phyloP scores from a whole-genome alignment of 2,888 invertebrate species.

The Rutpela maculata region DNA sequence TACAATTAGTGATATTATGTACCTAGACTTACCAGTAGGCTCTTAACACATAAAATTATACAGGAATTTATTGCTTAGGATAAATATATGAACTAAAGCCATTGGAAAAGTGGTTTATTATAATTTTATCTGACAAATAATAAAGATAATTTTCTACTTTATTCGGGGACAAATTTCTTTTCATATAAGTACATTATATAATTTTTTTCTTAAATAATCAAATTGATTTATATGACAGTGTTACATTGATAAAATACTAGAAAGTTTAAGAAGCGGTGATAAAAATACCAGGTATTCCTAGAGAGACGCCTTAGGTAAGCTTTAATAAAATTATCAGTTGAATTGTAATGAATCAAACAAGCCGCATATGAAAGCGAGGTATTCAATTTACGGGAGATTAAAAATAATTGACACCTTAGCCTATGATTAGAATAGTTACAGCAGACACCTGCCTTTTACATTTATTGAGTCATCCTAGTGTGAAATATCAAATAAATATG shows the following conservation, averaged over 20 bases:
- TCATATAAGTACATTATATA: background rate
- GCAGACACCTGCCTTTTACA: background rate
- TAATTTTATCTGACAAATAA: too few relatives aligned
- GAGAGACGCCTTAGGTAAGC: background rate
- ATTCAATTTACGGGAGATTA: slow-evolving; percentile 1
- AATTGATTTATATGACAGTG: background rate
- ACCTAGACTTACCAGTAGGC: too few relatives aligned
- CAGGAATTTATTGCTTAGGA: too few relatives aligned
- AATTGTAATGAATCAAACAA: background rate
- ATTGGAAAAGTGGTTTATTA: too few relatives aligned
- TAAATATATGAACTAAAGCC: too few relatives aligned
- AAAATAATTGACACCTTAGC: background rate
- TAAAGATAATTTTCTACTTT: background rate
- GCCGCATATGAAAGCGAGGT: background rate
- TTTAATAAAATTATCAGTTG: background rate
- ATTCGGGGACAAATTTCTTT: background rate
- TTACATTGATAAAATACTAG: background rate
- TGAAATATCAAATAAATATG: background rate
- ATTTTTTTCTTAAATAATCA: background rate
- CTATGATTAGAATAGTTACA: background rate
- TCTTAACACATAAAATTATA: too few relatives aligned
- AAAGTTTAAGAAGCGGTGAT: background rate
- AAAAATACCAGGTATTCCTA: background rate
- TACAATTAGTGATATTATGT: too few relatives aligned
- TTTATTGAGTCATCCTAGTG: background rate